Conservation (phyloP, 2,797 vertebrate species). For the Coreius guichenoti region DNA sequence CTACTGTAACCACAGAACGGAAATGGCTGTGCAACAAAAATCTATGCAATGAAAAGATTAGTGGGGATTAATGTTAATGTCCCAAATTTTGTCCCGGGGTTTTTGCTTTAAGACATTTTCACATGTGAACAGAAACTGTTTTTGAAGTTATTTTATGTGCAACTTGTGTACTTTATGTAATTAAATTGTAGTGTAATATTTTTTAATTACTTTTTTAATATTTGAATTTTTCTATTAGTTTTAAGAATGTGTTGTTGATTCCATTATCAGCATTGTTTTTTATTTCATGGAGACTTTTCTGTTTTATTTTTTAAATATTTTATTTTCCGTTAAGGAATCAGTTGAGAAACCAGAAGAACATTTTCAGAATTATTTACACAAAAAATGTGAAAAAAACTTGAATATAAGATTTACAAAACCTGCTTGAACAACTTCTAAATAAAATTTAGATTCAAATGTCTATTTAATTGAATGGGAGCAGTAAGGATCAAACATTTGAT, state of each 20-base stretch:
- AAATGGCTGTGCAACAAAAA: constrained; percentile 27
- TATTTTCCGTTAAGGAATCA: neutral
- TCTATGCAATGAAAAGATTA: neutral
- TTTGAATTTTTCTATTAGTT: neutral
- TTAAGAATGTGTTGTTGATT: neutral
- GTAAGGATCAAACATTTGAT: neutral
- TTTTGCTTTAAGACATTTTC: constrained; percentile 1
- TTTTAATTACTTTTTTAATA: neutral
- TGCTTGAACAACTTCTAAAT: neutral
- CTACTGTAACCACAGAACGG: constrained; percentile 30
- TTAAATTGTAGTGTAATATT: neutral
- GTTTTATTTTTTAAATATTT: neutral
- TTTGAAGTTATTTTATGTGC: constrained; percentile 1
- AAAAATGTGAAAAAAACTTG: neutral
- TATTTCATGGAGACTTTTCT: neutral
- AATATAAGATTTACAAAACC: neutral
- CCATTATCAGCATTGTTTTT: neutral
- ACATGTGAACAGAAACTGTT: constrained; percentile 6
- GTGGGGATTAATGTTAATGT: neutral
- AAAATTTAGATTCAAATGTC: neutral
- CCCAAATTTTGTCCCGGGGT: neutral
- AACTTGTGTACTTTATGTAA: neutral
- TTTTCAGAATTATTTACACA: neutral
- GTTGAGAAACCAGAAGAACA: neutral
- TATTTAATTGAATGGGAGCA: neutral